These are phyloP conservation scores for Apus apus DNA, from an alignment of 2,113 vertebrate genomes.

Conservation along the genomic window DNA sequence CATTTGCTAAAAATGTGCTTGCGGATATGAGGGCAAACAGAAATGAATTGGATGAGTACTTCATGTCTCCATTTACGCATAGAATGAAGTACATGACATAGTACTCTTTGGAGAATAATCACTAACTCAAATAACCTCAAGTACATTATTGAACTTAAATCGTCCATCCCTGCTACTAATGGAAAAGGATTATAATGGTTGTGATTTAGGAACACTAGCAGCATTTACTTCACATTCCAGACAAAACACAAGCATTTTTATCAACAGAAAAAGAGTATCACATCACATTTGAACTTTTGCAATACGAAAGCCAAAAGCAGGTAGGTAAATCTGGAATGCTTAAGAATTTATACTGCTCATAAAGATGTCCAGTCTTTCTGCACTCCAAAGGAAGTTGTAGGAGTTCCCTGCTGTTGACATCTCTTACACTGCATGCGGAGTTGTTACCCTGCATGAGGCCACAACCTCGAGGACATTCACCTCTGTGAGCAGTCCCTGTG, in stretches of 20 bases:
- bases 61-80: not conserved
- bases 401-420: not conserved
- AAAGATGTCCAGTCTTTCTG: not conserved
- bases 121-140: conserved; percentile 27
- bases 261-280: not conserved
- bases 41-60: not conserved
- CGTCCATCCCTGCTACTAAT: not conserved
- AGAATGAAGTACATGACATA: not conserved
- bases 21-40: not conserved
- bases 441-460: not conserved
- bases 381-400: not conserved
- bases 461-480: not conserved
- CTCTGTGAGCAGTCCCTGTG: not conserved
- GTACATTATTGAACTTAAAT: not conserved
- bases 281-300: not conserved
- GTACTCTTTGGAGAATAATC: conserved; percentile 27
- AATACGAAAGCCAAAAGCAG: conserved; percentile 13
- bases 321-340: not conserved
- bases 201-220: not conserved
- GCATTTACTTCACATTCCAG: conserved; percentile 6
- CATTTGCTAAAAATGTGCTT: not conserved
- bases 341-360: not conserved
- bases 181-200: conserved; percentile 30
- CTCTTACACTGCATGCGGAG: not conserved
- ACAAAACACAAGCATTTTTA: conserved; percentile 9